Percentiles rank a stretch among this genome's conserved stretches.
Conservation (phyloP, 2,888 invertebrate species). For the Synergus umbraculus region DNA sequence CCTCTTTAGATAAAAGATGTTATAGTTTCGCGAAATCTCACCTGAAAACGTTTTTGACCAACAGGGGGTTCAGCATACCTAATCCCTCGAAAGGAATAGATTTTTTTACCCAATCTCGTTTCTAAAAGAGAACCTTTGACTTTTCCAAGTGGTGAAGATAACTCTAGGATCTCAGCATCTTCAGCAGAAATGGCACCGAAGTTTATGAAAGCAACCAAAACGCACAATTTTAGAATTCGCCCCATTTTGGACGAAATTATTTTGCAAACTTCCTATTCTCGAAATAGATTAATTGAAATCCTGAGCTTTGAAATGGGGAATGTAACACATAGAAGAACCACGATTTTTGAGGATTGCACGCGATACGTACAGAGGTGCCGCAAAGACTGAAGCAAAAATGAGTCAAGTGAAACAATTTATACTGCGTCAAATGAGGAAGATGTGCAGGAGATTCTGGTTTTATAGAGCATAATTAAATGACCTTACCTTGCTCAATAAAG, state of each 20-base stretch:
- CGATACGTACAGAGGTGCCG: conserved; percentile 1
- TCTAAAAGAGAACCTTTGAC: conserved; percentile 62
- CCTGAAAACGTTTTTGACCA: conserved; percentile 59
- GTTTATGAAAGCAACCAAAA: conserved; percentile 1
- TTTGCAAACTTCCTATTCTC: conserved; percentile 4
- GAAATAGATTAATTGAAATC: background rate
- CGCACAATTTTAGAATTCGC: background rate
- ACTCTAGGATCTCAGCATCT: conserved; percentile 32
- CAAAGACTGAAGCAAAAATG: conserved; percentile 36
- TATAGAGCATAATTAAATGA: background rate
- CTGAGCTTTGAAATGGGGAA: background rate
- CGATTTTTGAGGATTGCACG: background rate
- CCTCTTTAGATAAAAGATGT: background rate
- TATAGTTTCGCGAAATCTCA: conserved; percentile 38
- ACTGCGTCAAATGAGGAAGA: conserved; percentile 31
- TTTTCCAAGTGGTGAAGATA: conserved; percentile 54
- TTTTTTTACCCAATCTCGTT: conserved; percentile 60
- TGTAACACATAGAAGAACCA: background rate
- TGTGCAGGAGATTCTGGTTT: conserved; percentile 10
- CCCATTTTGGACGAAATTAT: conserved; percentile 21
- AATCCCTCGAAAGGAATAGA: conserved; percentile 62
- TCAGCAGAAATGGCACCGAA: background rate
- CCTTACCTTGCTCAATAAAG: background rate
- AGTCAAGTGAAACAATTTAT: conserved; percentile 44
- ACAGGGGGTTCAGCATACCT: conserved; percentile 60